Evolutionary conservation across 2,888 invertebrate species (phyloP), one percentile per base, ranked within the genome.

Genomic region (Cosmopolites sordidus): DNA sequence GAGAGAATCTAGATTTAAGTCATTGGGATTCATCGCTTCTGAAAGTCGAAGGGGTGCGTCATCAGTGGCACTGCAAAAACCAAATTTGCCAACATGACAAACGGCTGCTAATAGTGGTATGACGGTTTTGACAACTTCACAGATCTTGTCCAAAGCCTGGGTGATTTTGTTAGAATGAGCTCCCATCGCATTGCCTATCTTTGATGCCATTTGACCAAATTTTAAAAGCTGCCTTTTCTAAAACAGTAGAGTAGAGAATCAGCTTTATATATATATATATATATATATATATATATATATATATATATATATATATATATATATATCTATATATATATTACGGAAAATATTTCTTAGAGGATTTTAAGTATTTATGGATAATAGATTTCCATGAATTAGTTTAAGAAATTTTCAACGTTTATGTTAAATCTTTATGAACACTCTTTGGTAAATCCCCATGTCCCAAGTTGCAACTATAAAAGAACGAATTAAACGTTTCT

Each of bases 51-150:
- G 60, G 2, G 70, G 69, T 16, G 66, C 71, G 33, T 65, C 69
- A 16, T 64, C 65, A 11, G 72, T 64, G 3, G 72, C 66, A 2
- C 69, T 61, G 57, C 74, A 74, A 60, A 74, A 74, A 53, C 70
- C 63, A 58, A 73, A 74, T 55, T 73, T 67, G 2, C 73, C 74
- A 1, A 73, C 73, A 43, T 70, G 69, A 58, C 74, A 74, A 12
- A 74, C 66, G 3, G 73, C 73, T 1, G 72, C 70, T 22, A 74
- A 50, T 4, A 74, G 64, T 2, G 74, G 74, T 39, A 74, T 67
- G 8, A 74, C 61, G 2, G 72, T 73, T 63, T 73, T 74, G 15
- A 73, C 63, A 16, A 74, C 63, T 59, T 70, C 69, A 52, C 73
- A 74, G 37, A 74, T 60, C 60, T 72, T 72, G 51, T 74, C 74